These are phyloP conservation scores for Hucho hucho DNA, from an alignment of 2,113 vertebrate genomes.

Conservation along the genomic window DNA sequence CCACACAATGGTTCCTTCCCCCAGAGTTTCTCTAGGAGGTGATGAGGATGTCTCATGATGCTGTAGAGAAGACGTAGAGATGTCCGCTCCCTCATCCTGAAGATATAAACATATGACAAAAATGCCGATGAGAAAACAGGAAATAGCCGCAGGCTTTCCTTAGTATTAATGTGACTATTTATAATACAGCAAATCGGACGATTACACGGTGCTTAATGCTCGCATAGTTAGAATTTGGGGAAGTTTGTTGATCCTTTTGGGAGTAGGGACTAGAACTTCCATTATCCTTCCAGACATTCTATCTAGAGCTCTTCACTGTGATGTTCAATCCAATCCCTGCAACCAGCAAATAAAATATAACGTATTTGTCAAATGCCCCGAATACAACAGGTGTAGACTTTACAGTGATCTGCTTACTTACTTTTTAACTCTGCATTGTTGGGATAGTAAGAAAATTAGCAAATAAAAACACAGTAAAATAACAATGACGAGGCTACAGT, in stretches of 20 bases:
- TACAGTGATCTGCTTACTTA: too few relatives aligned
- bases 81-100: conserved; percentile 39
- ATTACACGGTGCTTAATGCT: conserved; percentile 50
- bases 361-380: too few relatives aligned
- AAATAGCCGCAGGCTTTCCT: conserved; percentile 1
- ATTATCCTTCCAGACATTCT: conserved; percentile 17
- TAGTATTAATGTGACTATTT: conserved; percentile 33
- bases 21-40: conserved; percentile 47
- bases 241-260: conserved; percentile 16
- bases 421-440: too few relatives aligned
- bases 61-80: conserved; percentile 8
- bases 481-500: too few relatives aligned
- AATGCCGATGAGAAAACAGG: conserved; percentile 17
- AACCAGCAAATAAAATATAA: not conserved
- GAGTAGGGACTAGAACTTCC: conserved; percentile 33
- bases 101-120: conserved; percentile 37
- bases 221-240: conserved; percentile 42
- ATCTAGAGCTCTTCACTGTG: conserved; percentile 24
- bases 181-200: conserved; percentile 51
- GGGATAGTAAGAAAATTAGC: too few relatives aligned
- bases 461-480: too few relatives aligned
- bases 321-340: conserved; percentile 27
- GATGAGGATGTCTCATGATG: conserved; percentile 54
- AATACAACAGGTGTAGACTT: too few relatives aligned
- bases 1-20: conserved; percentile 1